Conservation (phyloP, 2,888 invertebrate species). For the Dastarcus helophoroides region DNA sequence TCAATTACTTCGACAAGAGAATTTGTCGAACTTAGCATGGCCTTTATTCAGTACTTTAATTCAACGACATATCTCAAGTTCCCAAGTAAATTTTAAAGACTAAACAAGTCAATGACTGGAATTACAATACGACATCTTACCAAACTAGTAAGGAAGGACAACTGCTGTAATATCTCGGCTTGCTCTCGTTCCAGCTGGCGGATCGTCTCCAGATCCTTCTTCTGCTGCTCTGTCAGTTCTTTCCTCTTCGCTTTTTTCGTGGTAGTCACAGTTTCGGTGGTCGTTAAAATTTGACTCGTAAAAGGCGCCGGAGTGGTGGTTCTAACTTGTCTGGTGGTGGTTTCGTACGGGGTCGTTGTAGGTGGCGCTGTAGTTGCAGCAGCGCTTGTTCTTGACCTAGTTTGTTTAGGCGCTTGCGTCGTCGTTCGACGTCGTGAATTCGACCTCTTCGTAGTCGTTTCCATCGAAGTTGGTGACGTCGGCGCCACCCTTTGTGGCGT, state of each 20-base stretch:
- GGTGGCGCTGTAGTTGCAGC: slow-evolving; percentile 10
- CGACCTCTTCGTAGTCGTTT: slow-evolving; percentile 14
- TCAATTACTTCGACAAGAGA: not conserved
- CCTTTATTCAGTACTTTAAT: no score
- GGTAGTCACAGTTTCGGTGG: slow-evolving; percentile 13
- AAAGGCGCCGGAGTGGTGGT: slow-evolving; percentile 14
- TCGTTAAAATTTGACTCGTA: slow-evolving; percentile 16
- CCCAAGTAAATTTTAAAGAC: no score
- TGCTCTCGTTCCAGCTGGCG: slow-evolving; percentile 33
- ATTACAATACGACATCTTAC: slow-evolving; percentile 17
- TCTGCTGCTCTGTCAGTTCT: slow-evolving; percentile 31
- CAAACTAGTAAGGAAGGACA: slow-evolving; percentile 32
- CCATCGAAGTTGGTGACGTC: slow-evolving; percentile 21
- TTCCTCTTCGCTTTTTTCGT: slow-evolving; percentile 20
- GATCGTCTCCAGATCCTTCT: slow-evolving; percentile 30
- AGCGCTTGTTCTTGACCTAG: slow-evolving; percentile 4
- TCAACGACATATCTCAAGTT: no score
- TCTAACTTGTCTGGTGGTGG: slow-evolving; percentile 8
- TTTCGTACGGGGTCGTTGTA: slow-evolving; percentile 19
- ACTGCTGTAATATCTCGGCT: slow-evolving; percentile 31
- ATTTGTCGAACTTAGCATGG: no score
- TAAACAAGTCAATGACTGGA: no score
- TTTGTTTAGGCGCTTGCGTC: slow-evolving; percentile 5
- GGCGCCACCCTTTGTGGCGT: slow-evolving; percentile 10
- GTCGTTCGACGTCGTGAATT: slow-evolving; percentile 30